These are phyloP conservation scores for Eublepharis macularius DNA, from an alignment of 2,113 vertebrate species.

Conservation along the genomic window DNA sequence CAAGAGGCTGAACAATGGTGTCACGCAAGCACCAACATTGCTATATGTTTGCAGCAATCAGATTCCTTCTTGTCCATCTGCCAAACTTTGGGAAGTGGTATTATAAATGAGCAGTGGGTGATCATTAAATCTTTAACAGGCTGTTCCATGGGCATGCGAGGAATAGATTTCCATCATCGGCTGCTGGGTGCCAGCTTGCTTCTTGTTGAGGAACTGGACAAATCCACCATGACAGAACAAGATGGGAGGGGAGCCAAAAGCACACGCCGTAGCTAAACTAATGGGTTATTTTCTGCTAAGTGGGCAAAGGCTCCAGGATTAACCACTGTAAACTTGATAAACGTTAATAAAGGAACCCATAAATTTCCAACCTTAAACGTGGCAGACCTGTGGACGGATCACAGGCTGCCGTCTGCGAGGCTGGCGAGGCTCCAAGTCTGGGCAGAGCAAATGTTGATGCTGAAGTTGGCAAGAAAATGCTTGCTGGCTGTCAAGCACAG, in stretches of 20 bases:
- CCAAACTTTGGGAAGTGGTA: not conserved
- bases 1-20: not conserved
- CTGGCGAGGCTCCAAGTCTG: conserved; percentile 37
- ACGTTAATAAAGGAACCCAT: conserved; percentile 62
- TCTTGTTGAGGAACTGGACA: conserved; percentile 34
- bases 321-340: conserved; percentile 59
- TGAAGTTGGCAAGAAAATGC: conserved; percentile 5
- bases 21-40: not conserved
- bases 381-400: conserved; percentile 49
- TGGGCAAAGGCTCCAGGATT: conserved; percentile 63
- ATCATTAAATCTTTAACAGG: not conserved
- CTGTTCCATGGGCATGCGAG: not conserved
- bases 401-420: conserved; percentile 43
- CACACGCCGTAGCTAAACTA: conserved; percentile 56
- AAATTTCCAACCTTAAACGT: conserved; percentile 62
- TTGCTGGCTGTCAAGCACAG: conserved; percentile 40
- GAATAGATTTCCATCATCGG: conserved; percentile 16
- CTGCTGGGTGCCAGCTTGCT: conserved; percentile 25
- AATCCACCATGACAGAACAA: conserved; percentile 32
- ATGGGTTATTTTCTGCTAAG: conserved; percentile 66
- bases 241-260: conserved; percentile 30
- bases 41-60: not conserved
- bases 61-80: not conserved
- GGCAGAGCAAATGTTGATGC: not conserved
- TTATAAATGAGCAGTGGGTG: not conserved